A percentile compares a stretch with the other conserved stretches of the same genome.
Evolutionary conservation across 2,113 vertebrate genomes (phyloP).

Genomic region (Oncorhynchus masou): DNA sequence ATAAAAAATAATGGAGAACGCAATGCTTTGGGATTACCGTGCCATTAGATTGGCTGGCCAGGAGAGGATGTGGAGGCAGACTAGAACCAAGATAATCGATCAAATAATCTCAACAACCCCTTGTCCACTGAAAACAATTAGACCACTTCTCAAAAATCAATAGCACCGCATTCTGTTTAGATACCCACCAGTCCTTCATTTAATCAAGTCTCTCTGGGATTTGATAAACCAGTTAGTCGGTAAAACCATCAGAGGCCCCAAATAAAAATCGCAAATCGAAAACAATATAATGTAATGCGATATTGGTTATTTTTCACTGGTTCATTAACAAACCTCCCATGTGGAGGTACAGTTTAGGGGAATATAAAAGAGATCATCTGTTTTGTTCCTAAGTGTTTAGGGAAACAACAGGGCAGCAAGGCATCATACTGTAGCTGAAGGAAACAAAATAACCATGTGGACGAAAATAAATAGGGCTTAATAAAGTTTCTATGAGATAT

Average conservation of each 20-base stretch:
- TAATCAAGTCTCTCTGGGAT: constrained; percentile 68
- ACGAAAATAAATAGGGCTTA: constrained; percentile 58
- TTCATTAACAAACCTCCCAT: constrained; percentile 71
- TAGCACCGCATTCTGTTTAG: constrained; percentile 74
- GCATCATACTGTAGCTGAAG: constrained; percentile 54
- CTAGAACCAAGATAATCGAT: constrained; percentile 78
- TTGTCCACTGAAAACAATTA: constrained; percentile 79
- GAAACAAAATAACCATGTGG: constrained; percentile 59
- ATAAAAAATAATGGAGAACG: constrained; percentile 66
- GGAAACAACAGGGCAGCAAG: constrained; percentile 43
- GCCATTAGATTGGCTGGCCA: constrained; percentile 62
- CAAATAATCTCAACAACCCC: constrained; percentile 77
- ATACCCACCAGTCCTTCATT: constrained; percentile 76
- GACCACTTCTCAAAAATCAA: constrained; percentile 75
- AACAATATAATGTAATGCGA: constrained; percentile 76
- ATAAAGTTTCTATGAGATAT: constrained; percentile 71
- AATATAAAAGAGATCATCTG: constrained; percentile 46
- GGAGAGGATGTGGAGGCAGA: constrained; percentile 65
- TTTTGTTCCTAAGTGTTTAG: constrained; percentile 55
- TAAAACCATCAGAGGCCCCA: constrained; percentile 58
- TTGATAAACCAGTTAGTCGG: constrained; percentile 67
- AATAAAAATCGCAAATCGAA: constrained; percentile 78
- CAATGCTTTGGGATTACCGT: constrained; percentile 73
- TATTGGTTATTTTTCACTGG: constrained; percentile 68
- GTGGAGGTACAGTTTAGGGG: constrained; percentile 50